Conservation (phyloP, 2,113 vertebrate species). For the Silurus asotus region DNA sequence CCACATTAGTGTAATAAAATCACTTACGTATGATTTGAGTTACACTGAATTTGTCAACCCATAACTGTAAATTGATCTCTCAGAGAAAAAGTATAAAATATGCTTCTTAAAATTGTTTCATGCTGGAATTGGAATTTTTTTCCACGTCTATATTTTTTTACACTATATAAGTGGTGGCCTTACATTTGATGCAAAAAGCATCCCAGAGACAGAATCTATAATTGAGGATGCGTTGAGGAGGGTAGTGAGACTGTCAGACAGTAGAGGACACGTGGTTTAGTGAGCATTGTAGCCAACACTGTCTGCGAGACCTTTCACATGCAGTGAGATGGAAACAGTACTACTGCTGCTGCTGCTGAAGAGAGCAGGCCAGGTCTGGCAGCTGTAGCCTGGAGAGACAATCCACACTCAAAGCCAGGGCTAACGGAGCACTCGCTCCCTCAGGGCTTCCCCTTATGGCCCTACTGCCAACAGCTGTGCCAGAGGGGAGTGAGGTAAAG, state of each 20-base stretch:
- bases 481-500: slow-evolving; percentile 4
- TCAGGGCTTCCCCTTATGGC: slow-evolving; percentile 35
- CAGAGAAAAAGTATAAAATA: background rate
- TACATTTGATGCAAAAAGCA: background rate
- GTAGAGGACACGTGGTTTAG: slow-evolving; percentile 73
- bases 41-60: background rate
- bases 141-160: no score
- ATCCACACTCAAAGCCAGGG: slow-evolving; percentile 27
- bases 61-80: background rate
- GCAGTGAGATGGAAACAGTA: slow-evolving; percentile 29
- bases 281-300: slow-evolving; percentile 53
- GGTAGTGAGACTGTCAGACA: slow-evolving; percentile 53
- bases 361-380: slow-evolving; percentile 25
- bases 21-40: background rate
- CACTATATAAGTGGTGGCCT: background rate
- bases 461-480: slow-evolving; percentile 31
- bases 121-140: background rate
- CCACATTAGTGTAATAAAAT: background rate
- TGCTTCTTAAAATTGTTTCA: background rate
- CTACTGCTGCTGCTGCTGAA: background rate
- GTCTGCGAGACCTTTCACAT: slow-evolving; percentile 51
- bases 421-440: slow-evolving; percentile 31
- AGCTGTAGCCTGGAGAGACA: slow-evolving; percentile 24
- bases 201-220: background rate
- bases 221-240: background rate